Base-by-base conservation (phyloP, 2,113 vertebrate genomes). In the Pachypanchax playfairii region DNA sequence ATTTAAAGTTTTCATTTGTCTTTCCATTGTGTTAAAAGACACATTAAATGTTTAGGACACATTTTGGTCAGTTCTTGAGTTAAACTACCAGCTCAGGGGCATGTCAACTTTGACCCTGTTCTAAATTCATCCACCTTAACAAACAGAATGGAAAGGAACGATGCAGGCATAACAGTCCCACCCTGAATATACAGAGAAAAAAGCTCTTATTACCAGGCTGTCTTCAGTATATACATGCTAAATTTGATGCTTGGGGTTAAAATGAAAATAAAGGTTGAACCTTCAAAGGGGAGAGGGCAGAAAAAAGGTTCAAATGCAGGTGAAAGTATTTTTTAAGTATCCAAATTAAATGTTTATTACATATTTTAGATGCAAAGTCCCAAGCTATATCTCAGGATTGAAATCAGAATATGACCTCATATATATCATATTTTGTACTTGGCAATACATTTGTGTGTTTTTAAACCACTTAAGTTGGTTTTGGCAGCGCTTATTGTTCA, bases 171-270 rank as follows among this genome's bases (percentile, higher is more conserved):
- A 28, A 28, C 38, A 42, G n/a, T 14, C 15, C 22, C 9, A 6
- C 36, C 25, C 24, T 29, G 6, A 25, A 17, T 9, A 22, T 17
- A 14, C 38, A 28, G 39, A 13, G 11, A 42, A 12, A n/a, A 14
- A 17, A 25, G 4, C 12, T 35, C 13, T 5, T 35, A 8, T 38
- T n/a, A 5, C 13, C 7, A 33, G 11, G n/a, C n/a, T 51, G 28
- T 38, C 29, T 62, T 20, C 22, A 22, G 15, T 55, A 28, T 29
- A 15, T 5, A 33, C n/a, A 39, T 59, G 13, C 31, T 36, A 20
- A 31, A 47, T 36, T 4, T 42, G 17, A 47, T 48, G 42, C 51
- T 21, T 25, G 42, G 14, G 59, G n/a, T 51, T 42, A 50, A 44
- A 56, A 25, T 60, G 56, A 38, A 56, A 38, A 10, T 44, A 55